Base-by-base conservation (phyloP, 2,113 vertebrate genomes). In the Melanocharis versteri region DNA sequence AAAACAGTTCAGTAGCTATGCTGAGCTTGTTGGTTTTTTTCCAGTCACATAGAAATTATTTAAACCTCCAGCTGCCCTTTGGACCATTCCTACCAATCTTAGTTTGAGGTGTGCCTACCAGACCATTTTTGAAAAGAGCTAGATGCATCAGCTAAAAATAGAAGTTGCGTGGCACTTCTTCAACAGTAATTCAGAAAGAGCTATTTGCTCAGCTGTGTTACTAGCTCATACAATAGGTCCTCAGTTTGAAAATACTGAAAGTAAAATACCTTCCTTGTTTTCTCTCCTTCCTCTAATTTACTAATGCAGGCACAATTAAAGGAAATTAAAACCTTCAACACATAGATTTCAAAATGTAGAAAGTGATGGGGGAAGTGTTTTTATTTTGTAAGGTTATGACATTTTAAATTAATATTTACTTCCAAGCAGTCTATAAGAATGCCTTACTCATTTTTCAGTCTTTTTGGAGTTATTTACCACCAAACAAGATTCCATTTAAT, bases 351-450 rank as follows among this genome's bases (percentile, higher is more conserved):
- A 75, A 85, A 90, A 85, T 17, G 5, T 37, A 50, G 9, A 65
- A 73, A 48, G 4, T 31, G 2, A 60, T 13, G 26, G 13, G 3
- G 3, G 2, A n/a, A 60, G 4, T 21, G 9, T 2, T 7, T 68
- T 72, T 54, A 42, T 77, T 93, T 73, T 23, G 22, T 51, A n/a
- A 17, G 4, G 7, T 61, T 73, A 70, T 81, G 17, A 84, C 6
- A n/a, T 45, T 77, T 50, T 56, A 58, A 79, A 66, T 64, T 70
- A 50, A 64, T 33, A 48, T 78, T 73, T 92, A 72, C 16, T 95
- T 81, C 15, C 30, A 81, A 60, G 23, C 10, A 64, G 6, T 44
- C 22, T 62, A 86, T 64, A 69, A 64, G n/a, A 91, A 83, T 40
- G 30, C n/a, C 39, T 80, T 50, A 45, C 3, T 76, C 4, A 60